Evolutionary conservation across 2,113 vertebrate species (phyloP), one percentile per base, ranked within the genome.

Genomic region (Fulica atra): DNA sequence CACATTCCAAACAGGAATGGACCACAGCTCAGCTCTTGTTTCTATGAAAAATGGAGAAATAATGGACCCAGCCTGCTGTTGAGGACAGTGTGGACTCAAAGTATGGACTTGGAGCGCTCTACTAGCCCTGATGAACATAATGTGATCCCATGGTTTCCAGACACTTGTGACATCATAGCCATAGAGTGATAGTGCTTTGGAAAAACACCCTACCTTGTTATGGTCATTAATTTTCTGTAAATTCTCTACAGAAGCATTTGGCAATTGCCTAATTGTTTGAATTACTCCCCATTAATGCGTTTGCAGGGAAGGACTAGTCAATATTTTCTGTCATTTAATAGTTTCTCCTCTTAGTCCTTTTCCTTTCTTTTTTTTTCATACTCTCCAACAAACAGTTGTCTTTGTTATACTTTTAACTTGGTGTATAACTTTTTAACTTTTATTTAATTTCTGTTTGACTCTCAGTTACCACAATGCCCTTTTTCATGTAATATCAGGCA

Each of bases 361-460:
- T 35, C 59, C 7, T 60, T 69, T 81, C n/a, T 38, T 56, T 68
- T 4, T 28, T 29, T 29, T 7, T 9, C 20, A 20, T 21, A 33
- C 4, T 59, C 33, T 85, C 48, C 64, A 46, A 48, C 25, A 77
- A 26, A 40, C 6, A 48, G 5, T 38, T 70, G 15, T 50, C 76
- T 48, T 40, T 88, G 68, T 80, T 56, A 76, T 6, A 51, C 2
- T 2, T 77, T 88, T 73, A 85, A 65, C 28, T 59, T 60, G 16
- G 2, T 70, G 40, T 33, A 24, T 21, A 69, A 44, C 33, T 9
- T 71, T 84, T 87, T 8, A 73, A 40, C 68, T 77, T 88, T 54
- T 51, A 72, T 76, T 96, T 93, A 89, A 96, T 92, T 94, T 53
- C 74, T 80, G 95, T 83, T 85, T 86, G 72, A 95, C 77, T 95